Conservation (phyloP, 1,140 invertebrate genomes). For the Fopius arisanus region DNA sequence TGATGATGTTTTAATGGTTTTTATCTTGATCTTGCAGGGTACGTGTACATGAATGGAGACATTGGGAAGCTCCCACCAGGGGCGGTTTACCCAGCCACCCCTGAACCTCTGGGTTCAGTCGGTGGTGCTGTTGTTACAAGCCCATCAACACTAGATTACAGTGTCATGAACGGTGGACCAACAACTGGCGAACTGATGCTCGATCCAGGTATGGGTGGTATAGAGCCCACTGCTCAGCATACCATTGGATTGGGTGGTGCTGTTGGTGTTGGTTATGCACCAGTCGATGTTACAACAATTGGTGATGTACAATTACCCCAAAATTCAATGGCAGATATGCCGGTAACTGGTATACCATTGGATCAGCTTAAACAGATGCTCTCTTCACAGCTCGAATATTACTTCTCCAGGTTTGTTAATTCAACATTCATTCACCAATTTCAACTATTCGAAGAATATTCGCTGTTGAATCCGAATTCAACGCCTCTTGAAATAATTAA, state of each 20-base stretch:
- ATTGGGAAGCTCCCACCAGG: slow-evolving; percentile 74
- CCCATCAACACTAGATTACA: slow-evolving; percentile 59
- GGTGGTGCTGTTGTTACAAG: slow-evolving; percentile 53
- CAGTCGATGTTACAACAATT: slow-evolving; percentile 55
- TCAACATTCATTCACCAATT: background rate
- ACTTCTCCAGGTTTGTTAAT: slow-evolving; percentile 79
- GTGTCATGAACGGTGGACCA: slow-evolving; percentile 62
- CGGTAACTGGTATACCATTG: slow-evolving; percentile 65
- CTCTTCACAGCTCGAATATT: slow-evolving; percentile 87
- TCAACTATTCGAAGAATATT: background rate
- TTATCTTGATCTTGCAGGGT: slow-evolving; percentile 63
- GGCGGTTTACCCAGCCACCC: slow-evolving; percentile 70
- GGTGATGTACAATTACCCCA: slow-evolving; percentile 53
- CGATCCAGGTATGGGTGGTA: slow-evolving; percentile 54
- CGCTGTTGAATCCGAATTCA: background rate
- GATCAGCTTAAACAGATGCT: slow-evolving; percentile 82
- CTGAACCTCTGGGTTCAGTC: slow-evolving; percentile 63
- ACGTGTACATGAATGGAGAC: slow-evolving; percentile 83
- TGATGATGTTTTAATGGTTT: slow-evolving; percentile 5
- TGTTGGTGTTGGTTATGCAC: slow-evolving; percentile 57
- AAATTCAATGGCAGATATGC: slow-evolving; percentile 56
- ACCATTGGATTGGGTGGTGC: slow-evolving; percentile 59
- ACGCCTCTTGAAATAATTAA: background rate
- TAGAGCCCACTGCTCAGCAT: slow-evolving; percentile 57
- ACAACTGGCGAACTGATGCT: slow-evolving; percentile 60